Evolutionary conservation across 1,140 invertebrate genomes (phyloP).

Genomic region (Magallana ariakensis): DNA sequence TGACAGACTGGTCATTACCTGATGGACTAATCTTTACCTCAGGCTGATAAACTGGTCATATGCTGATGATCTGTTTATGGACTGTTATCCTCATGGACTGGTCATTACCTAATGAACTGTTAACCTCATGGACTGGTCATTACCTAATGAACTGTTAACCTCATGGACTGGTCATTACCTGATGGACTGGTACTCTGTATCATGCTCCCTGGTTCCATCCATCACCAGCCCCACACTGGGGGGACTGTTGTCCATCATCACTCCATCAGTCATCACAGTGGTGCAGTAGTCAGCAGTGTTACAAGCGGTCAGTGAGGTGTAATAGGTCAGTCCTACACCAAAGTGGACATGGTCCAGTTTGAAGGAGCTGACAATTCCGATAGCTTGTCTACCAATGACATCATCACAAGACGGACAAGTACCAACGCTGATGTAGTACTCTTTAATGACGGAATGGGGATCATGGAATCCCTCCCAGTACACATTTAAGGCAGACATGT

Average conservation of each 20-base stretch:
- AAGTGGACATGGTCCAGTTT: conserved; percentile 42
- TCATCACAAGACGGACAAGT: conserved; percentile 59
- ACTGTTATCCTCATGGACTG: too few species aligned
- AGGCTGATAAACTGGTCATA: too few species aligned
- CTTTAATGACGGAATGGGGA: conserved; percentile 51
- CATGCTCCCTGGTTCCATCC: conserved; percentile 58
- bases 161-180: conserved; percentile 46
- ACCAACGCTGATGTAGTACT: conserved; percentile 55
- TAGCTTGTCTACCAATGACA: conserved; percentile 42
- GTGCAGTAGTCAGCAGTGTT: conserved; percentile 61
- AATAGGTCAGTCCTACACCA: conserved; percentile 56
- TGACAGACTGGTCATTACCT: too few species aligned
- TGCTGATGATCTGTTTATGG: too few species aligned
- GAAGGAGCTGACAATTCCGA: conserved; percentile 31
- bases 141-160: conserved; percentile 45
- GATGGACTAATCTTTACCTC: too few species aligned
- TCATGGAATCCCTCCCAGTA: conserved; percentile 60
- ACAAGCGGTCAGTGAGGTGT: conserved; percentile 61
- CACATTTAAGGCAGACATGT: conserved; percentile 28
- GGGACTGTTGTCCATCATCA: conserved; percentile 60
- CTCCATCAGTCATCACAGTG: conserved; percentile 59
- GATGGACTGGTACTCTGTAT: conserved; percentile 61
- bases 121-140: background rate
- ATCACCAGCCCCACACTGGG: conserved; percentile 56
- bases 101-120: too few species aligned